A percentile compares a stretch with the other conserved stretches of the same genome.
Evolutionary conservation across 1,140 invertebrate species (phyloP).

Genomic region (Mesaphorura yosii): DNA sequence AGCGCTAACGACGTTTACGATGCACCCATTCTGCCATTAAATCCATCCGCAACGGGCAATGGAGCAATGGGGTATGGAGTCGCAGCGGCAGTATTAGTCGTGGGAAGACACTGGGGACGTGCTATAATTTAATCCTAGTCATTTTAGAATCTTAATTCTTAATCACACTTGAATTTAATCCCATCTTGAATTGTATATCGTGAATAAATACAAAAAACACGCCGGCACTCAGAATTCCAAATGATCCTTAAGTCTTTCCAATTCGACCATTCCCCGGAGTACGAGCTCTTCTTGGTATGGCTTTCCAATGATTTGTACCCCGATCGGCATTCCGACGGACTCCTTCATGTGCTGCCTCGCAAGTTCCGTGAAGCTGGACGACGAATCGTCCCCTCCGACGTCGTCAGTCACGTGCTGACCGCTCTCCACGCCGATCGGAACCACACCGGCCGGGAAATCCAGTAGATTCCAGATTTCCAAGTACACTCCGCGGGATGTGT

Average conservation of each 20-base stretch:
- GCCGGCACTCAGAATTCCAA: no score
- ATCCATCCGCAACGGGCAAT: no score
- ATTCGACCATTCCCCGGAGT: constrained; percentile 32
- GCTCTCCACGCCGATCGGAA: constrained; percentile 33
- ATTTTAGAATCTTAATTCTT: no score
- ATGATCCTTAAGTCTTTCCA: constrained; percentile 30
- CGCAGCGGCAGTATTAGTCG: no score
- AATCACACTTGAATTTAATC: no score
- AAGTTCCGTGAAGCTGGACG: not conserved
- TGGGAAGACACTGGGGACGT: no score
- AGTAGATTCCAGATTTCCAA: constrained; percentile 33
- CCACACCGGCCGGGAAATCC: constrained; percentile 35
- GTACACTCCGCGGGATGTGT: not conserved
- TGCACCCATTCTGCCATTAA: no score
- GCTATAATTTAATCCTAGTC: no score
- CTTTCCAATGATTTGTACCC: constrained; percentile 36
- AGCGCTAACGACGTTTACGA: no score
- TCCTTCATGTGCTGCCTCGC: not conserved
- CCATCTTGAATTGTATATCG: no score
- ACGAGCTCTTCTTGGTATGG: constrained; percentile 38
- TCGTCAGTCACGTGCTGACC: constrained; percentile 15
- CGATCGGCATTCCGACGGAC: constrained; percentile 35
- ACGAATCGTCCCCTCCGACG: constrained; percentile 20
- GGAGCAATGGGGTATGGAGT: no score
- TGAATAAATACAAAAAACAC: no score